Conservation (phyloP, 2,797 vertebrate genomes). For the Hozukius guyotensis region DNA sequence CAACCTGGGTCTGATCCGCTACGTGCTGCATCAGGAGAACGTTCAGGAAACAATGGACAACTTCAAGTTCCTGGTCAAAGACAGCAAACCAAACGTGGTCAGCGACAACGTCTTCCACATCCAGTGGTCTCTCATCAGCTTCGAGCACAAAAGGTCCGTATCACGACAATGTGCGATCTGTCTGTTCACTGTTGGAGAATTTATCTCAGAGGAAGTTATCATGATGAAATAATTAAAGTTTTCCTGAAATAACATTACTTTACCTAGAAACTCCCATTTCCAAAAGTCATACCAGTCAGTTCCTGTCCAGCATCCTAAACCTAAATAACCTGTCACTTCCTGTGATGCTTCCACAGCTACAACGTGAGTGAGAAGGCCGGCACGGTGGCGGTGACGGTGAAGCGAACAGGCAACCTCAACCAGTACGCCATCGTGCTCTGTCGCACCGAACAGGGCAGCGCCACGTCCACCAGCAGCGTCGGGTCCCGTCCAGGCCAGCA, state of each 20-base stretch:
- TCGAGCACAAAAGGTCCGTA: constrained; percentile 87
- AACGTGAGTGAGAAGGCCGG: constrained; percentile 90
- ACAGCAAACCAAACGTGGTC: constrained; percentile 93
- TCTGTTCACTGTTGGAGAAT: no score
- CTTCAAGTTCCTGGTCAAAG: constrained; percentile 96
- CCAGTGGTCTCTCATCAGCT: constrained; percentile 97
- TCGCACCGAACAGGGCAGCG: constrained; percentile 88
- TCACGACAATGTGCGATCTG: no score
- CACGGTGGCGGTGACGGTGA: constrained; percentile 88
- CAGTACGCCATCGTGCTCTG: constrained; percentile 96
- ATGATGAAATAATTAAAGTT: not conserved
- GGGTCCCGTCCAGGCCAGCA: constrained; percentile 82
- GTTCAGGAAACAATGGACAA: constrained; percentile 88
- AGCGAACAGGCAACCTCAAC: constrained; percentile 92
- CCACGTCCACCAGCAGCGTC: constrained; percentile 82
- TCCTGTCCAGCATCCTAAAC: not conserved
- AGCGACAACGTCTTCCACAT: constrained; percentile 92
- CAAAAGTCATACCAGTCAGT: no score
- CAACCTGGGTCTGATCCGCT: constrained; percentile 92
- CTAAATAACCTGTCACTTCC: rapidly evolving
- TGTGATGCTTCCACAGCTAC: constrained; percentile 83
- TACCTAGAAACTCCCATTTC: not conserved
- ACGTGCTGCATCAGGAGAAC: constrained; percentile 87
- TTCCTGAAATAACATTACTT: not conserved
- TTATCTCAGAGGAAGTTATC: no score